These are phyloP conservation scores for Strigamia transsilvanica DNA, from an alignment of 2,888 invertebrate species.

Conservation along the genomic window DNA sequence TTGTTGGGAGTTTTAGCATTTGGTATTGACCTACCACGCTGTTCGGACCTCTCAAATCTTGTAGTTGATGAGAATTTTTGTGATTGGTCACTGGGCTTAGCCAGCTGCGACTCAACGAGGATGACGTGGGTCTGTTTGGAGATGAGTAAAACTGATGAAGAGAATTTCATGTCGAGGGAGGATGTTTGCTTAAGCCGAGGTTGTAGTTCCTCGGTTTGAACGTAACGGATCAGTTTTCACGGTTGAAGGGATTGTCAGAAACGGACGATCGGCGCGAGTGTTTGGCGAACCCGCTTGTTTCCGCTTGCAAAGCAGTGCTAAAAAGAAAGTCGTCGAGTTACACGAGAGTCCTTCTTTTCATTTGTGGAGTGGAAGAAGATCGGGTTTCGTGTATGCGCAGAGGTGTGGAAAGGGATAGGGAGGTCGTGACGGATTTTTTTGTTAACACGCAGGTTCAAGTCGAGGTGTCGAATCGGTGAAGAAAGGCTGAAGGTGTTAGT, in stretches of 20 bases:
- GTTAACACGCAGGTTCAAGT: too few relatives aligned
- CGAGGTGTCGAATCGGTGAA: too few relatives aligned
- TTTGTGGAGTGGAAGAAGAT: background rate
- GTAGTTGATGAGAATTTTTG: conserved; percentile 10
- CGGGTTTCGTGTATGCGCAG: background rate
- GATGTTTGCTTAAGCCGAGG: conserved; percentile 33
- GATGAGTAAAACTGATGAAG: background rate
- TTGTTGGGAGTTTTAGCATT: background rate
- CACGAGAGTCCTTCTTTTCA: conserved; percentile 11
- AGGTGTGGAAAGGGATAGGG: background rate
- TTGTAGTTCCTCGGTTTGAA: background rate
- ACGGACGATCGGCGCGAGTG: conserved; percentile 19
- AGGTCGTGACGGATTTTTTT: too few relatives aligned
- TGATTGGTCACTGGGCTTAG: conserved; percentile 23
- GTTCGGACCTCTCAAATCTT: conserved; percentile 24
- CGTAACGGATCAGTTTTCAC: conserved; percentile 22
- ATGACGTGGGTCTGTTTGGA: conserved; percentile 19
- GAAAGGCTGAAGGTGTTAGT: too few relatives aligned
- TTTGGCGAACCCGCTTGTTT: conserved; percentile 21
- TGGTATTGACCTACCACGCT: background rate
- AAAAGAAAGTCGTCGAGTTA: conserved; percentile 44
- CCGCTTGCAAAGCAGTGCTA: conserved; percentile 7
- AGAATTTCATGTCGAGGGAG: conserved; percentile 18
- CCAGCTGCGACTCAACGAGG: conserved; percentile 30
- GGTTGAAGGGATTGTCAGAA: conserved; percentile 41